Evolutionary conservation across 2,888 invertebrate species (phyloP).

Genomic region (Diarsia dahlii): DNA sequence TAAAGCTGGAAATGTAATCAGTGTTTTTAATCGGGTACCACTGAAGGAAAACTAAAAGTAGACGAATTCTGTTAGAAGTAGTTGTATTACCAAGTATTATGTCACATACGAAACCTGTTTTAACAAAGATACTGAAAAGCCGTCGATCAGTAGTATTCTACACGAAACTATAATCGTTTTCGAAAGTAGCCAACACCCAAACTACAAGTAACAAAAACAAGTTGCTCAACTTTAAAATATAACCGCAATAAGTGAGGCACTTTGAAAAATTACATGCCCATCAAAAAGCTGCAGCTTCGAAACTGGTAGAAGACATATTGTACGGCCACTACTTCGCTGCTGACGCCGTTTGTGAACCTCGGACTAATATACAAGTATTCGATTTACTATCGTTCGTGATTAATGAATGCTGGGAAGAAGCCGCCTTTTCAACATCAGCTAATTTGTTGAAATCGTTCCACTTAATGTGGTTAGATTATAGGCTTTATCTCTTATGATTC

Average conservation of each 20-base stretch:
- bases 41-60: background rate
- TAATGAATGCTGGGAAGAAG: conserved; percentile 58
- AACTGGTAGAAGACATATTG: conserved; percentile 66
- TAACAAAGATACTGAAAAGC: conserved; percentile 8
- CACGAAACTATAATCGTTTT: conserved; percentile 49
- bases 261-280: conserved; percentile 67
- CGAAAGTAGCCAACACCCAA: conserved; percentile 61
- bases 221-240: conserved; percentile 61
- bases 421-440: conserved; percentile 61
- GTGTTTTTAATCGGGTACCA: background rate
- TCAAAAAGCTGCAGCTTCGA: conserved; percentile 55
- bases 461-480: conserved; percentile 48
- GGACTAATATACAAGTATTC: conserved; percentile 57
- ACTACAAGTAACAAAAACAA: conserved; percentile 55
- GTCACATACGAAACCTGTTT: conserved; percentile 6
- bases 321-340: conserved; percentile 52
- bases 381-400: conserved; percentile 62
- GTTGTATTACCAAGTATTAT: no score
- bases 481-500: conserved; percentile 39
- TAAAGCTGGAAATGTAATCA: conserved; percentile 9
- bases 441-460: conserved; percentile 59
- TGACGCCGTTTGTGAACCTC: conserved; percentile 61
- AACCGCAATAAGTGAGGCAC: conserved; percentile 60
- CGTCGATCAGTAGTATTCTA: conserved; percentile 33
- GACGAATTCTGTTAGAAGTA: background rate